Evolutionary conservation across 1,140 invertebrate genomes (phyloP).

Genomic region (Zaprionus camerounensis): DNA sequence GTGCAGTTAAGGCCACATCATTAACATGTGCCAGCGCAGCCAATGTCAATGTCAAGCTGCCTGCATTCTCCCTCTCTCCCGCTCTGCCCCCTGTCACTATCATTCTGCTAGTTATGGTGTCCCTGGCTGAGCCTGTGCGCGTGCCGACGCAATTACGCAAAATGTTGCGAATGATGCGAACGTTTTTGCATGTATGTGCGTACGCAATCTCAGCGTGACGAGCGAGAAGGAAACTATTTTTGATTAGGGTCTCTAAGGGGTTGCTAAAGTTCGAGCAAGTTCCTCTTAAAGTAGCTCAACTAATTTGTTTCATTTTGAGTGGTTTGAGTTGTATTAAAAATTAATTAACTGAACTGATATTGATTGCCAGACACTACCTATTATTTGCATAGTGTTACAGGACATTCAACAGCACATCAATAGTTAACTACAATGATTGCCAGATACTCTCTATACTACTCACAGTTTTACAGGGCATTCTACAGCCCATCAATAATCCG

Average conservation of each 20-base stretch:
- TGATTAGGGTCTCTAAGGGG: conserved; percentile 1
- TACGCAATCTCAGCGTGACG: neutral
- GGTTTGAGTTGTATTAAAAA: neutral
- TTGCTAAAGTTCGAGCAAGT: neutral
- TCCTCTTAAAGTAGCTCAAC: neutral
- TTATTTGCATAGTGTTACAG: neutral
- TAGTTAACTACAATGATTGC: no score
- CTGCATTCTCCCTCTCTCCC: conserved; percentile 14
- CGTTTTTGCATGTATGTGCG: neutral
- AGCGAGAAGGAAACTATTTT: neutral
- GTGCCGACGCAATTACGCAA: conserved; percentile 32
- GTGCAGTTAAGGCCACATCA: conserved; percentile 77
- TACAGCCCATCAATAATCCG: neutral
- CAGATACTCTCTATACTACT: no score
- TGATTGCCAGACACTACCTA: neutral
- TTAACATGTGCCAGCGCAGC: conserved; percentile 59
- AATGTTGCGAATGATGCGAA: conserved; percentile 29
- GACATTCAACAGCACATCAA: neutral
- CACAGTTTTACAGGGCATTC: neutral
- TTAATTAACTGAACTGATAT: neutral
- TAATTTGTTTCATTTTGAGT: neutral
- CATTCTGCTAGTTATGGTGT: conserved; percentile 18
- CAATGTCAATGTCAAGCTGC: conserved; percentile 63
- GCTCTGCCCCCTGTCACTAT: neutral
- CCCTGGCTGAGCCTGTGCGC: neutral